A percentile compares a stretch with the other conserved stretches of the same genome.
Evolutionary conservation across 2,797 vertebrate genomes (phyloP).

Genomic region (Notamacropus eugenii): DNA sequence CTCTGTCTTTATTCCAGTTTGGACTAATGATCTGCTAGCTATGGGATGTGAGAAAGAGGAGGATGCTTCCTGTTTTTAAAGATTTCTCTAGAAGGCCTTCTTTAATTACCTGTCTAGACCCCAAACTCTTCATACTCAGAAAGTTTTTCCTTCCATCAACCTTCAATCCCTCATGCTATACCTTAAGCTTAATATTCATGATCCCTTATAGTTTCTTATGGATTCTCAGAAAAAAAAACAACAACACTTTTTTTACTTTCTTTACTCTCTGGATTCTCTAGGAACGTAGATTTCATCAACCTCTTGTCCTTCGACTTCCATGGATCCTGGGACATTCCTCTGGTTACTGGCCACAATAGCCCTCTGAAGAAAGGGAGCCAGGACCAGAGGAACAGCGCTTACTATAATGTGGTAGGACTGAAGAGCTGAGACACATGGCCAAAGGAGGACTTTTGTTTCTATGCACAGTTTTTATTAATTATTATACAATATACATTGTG

Average conservation of each 20-base stretch:
- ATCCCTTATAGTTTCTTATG: not conserved
- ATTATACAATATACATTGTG: not conserved
- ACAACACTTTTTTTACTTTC: not conserved
- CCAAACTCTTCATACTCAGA: not conserved
- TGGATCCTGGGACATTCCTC: conserved; percentile 83
- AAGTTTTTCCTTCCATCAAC: not conserved
- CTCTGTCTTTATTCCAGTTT: not conserved
- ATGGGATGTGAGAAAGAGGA: not conserved
- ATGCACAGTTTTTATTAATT: not conserved
- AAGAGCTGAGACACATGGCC: not conserved
- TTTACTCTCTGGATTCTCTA: conserved; percentile 61
- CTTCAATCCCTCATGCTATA: not conserved
- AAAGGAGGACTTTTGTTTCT: not conserved
- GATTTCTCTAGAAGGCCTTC: not conserved
- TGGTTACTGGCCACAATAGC: conserved; percentile 86
- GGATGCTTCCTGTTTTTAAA: not conserved
- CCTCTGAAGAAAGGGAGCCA: conserved; percentile 83
- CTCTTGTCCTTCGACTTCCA: conserved; percentile 89
- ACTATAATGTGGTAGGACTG: conserved; percentile 84
- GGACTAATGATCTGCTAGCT: not conserved
- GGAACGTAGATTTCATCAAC: conserved; percentile 87
- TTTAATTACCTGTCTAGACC: not conserved
- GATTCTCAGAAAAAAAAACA: not conserved
- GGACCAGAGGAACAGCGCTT: conserved; percentile 78
- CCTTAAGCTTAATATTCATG: not conserved